Base-by-base conservation (phyloP, 2,797 vertebrate species). In the Hemibagrus guttatus region DNA sequence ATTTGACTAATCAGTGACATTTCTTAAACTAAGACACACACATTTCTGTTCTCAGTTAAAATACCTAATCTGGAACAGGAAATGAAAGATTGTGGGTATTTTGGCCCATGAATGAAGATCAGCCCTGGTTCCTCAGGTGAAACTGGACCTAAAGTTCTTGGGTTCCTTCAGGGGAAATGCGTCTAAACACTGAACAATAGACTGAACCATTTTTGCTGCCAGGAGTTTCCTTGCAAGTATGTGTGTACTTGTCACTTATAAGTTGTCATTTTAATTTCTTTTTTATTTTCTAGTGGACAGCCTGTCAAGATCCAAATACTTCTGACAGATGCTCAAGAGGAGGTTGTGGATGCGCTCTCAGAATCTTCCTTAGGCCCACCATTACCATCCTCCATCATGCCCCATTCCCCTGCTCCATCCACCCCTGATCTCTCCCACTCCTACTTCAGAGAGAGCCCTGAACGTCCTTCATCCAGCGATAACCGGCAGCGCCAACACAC, bases 251-350 rank as follows among this genome's bases (percentile, higher is more conserved):
- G 16, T 28, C 26, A 11, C 6, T 61, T 75, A 2, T 49, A 66
- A 58, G 35, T 72, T 14, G 21, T 74, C 63, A 84, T 16, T 87
- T 86, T 17, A 6, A 0, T 84, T 71, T 81, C 19, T 81, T 74
- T 56, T 26, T 56, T 64, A 16, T 35, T 68, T 68, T 31, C 13
- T 35, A 99, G 98, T 98, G 96, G 97, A 96, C 95, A 97, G 95
- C 93, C 96, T 98, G 91, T 96, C 97, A 91, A 96, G 94, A 92
- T 97, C 97, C 95, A 97, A 98, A 92, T 98, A 97, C 95, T 98
- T 96, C 95, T 99, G 97, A 95, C 93, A 39, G 90, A 93, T 63
- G 86, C 86, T 92, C 94, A 91, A 86, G 93, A 94, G 85, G 90
- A 95, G 93, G 90, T 95, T 93, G 93, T 90, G 89, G 95, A 96